Base-by-base conservation (phyloP, 2,113 vertebrate genomes). In the Syrrhaptes paradoxus region DNA sequence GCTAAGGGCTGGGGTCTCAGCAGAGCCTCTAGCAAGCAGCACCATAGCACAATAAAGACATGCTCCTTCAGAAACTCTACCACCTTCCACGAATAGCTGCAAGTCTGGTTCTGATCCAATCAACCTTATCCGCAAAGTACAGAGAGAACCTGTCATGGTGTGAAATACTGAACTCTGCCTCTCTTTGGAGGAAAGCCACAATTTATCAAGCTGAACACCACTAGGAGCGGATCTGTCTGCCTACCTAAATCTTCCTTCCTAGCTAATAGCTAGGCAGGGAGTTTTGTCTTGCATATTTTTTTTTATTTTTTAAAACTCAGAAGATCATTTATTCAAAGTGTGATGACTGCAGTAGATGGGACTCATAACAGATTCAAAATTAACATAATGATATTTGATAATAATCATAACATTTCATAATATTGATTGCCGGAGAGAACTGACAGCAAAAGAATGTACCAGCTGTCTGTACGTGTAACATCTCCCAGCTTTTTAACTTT, bases 351-450 rank as follows among this genome's bases (percentile, higher is more conserved):
- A 78, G 90, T 80, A 95, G 83, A 94, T 72, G 79, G 86, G 76
- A 93, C 88, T 96, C 43, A 20, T 81, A 96, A 93, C 96, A 96
- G 95, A 95, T 97, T 97, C 92, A 93, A 81, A 94, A 95, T 97
- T 94, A 95, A 86, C 96, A 97, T 96, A 90, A 95, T 89, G 89
- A 81, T 96, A 94, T 96, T 95, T 97, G 95, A 93, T 97, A 97
- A 96, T 95, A 96, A 97, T 96, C 96, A 92, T 90, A 95, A 96
- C 96, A 96, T 96, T 97, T 96, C 96, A 96, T 85, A 97, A 96
- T 96, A 97, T 97, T 95, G 96, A 97, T 96, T 93, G 90, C 95
- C 6, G 9, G 84, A 95, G 92, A 94, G 54, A 96, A 46, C 79
- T 94, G 93, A 96, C 92, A 90, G 95, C 65, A 79, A 90, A 89